phyloP scores from a whole-genome alignment of 2,888 invertebrate species.

The Oxycera nigricornis region DNA sequence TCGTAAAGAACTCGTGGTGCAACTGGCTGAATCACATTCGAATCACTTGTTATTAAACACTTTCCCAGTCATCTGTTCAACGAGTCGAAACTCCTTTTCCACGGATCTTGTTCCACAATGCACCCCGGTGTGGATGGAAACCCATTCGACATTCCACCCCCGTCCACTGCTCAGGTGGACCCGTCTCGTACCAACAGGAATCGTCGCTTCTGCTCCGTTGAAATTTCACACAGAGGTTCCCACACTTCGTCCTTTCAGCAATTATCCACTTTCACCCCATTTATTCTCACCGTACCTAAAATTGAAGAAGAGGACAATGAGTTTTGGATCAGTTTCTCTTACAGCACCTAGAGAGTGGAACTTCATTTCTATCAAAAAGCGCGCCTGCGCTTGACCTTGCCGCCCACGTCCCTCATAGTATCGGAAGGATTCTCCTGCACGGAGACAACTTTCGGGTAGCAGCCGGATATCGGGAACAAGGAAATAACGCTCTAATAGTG shows the following conservation, averaged over 20 bases:
- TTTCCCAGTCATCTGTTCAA: conserved; percentile 37
- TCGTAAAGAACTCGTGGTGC: conserved; percentile 37
- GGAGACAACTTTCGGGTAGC: not conserved
- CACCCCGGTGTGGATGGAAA: conserved; percentile 1
- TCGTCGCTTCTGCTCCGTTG: conserved; percentile 20
- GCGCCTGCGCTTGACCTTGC: conserved; percentile 27
- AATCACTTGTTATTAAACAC: conserved; percentile 47
- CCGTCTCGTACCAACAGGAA: not conserved
- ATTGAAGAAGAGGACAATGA: conserved; percentile 13
- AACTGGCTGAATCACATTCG: conserved; percentile 44
- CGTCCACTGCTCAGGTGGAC: not conserved
- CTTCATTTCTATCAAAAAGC: not conserved
- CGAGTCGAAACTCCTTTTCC: not conserved
- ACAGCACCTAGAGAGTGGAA: conserved; percentile 1
- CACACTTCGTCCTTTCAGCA: conserved; percentile 26
- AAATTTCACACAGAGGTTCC: conserved; percentile 7
- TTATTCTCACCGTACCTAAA: conserved; percentile 33
- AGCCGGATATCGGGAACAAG: conserved; percentile 7
- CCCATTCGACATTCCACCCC: conserved; percentile 17
- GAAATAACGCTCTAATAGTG: not conserved
- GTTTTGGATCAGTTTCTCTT: not conserved
- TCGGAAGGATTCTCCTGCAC: not conserved
- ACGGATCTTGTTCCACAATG: conserved; percentile 18
- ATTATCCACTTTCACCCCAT: conserved; percentile 45
- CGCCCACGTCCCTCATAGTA: not conserved